Evolutionary conservation across 53 echinoderm and acorn worm species (phyloP).

Genomic region (Patiria pectinifera): DNA sequence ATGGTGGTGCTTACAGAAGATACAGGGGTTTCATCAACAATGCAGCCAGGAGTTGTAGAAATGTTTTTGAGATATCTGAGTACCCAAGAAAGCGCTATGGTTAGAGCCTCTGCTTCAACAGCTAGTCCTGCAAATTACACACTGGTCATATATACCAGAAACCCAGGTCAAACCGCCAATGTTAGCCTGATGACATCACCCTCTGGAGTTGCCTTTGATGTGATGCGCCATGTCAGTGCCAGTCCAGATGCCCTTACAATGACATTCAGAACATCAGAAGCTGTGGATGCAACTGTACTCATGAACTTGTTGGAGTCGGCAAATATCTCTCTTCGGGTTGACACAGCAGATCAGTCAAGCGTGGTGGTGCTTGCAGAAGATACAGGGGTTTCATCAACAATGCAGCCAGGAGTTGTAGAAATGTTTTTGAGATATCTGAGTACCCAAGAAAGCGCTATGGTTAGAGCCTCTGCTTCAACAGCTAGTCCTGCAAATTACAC

Average conservation of each 20-base stretch:
- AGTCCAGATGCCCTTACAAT: constrained; percentile 24
- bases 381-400: not conserved
- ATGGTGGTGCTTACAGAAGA: not conserved
- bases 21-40: not conserved
- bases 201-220: constrained; percentile 11
- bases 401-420: not conserved
- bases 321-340: constrained; percentile 10
- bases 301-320: constrained; percentile 7
- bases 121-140: constrained; percentile 25
- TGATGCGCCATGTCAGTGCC: not conserved
- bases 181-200: constrained; percentile 3
- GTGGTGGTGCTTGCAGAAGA: constrained; percentile 13
- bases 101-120: constrained; percentile 40
- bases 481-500: constrained; percentile 7
- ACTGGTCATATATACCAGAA: constrained; percentile 35
- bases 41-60: not conserved
- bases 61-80: not conserved
- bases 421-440: not conserved
- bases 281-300: constrained; percentile 18
- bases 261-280: constrained; percentile 10
- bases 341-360: constrained; percentile 21
- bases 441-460: constrained; percentile 3
- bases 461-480: not conserved
- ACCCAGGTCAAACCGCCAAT: constrained; percentile 32
- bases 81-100: constrained; percentile 16